These are phyloP conservation scores for Bufotes viridis DNA, from an alignment of 2,797 vertebrate species.

Conservation along the genomic window DNA sequence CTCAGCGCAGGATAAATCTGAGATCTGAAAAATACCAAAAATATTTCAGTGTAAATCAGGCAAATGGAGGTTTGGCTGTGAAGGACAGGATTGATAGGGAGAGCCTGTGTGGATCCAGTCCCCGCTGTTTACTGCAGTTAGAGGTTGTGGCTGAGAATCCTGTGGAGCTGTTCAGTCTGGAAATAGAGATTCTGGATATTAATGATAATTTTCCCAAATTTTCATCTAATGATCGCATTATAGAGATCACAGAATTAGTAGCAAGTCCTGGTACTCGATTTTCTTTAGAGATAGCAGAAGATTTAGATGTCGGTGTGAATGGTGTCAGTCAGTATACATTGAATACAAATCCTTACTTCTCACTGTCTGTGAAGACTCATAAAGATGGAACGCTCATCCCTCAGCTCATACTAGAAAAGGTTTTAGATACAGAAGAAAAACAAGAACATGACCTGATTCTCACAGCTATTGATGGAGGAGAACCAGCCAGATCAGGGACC, in stretches of 20 bases:
- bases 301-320: constrained; percentile 87
- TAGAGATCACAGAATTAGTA: constrained; percentile 76
- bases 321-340: constrained; percentile 70
- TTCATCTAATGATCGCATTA: constrained; percentile 78
- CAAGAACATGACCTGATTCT: constrained; percentile 85
- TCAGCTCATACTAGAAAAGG: constrained; percentile 87
- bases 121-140: constrained; percentile 77
- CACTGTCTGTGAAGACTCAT: constrained; percentile 85
- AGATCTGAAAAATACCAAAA: constrained; percentile 78
- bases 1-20: constrained; percentile 79
- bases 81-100: constrained; percentile 83
- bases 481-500: constrained; percentile 86
- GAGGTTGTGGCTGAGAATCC: constrained; percentile 79
- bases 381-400: constrained; percentile 91
- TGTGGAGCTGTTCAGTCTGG: constrained; percentile 75
- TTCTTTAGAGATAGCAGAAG: constrained; percentile 32
- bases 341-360: constrained; percentile 84
- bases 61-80: constrained; percentile 80
- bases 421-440: constrained; percentile 88
- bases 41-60: constrained; percentile 80
- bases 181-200: constrained; percentile 83
- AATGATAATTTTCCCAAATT: constrained; percentile 89
- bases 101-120: constrained; percentile 77
- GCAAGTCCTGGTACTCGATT: constrained; percentile 74
- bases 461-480: constrained; percentile 90